These are phyloP conservation scores for Myiotriccus ornatus DNA, from an alignment of 2,797 vertebrate genomes.

Conservation along the genomic window DNA sequence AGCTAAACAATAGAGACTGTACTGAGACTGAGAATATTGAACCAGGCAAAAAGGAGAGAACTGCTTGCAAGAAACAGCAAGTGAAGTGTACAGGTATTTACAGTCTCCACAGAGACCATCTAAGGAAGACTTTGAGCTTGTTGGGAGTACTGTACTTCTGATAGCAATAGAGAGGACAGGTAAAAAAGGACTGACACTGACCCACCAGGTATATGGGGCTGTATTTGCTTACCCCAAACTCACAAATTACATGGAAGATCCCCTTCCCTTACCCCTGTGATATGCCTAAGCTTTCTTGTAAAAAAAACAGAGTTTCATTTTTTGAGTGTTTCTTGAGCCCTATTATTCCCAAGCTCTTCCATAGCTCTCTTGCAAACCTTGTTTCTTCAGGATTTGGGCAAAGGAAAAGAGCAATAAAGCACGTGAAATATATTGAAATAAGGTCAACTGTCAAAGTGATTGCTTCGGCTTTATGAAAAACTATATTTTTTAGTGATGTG, in stretches of 20 bases:
- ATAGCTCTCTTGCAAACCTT: neutral
- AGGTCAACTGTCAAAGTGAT: neutral
- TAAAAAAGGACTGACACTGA: neutral
- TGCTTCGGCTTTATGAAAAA: neutral
- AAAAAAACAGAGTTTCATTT: neutral
- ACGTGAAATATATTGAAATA: neutral
- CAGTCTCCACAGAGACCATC: neutral
- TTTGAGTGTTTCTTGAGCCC: neutral
- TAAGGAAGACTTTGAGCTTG: neutral
- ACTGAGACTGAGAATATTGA: neutral
- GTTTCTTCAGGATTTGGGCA: neutral
- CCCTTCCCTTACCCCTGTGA: neutral
- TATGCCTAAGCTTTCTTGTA: neutral
- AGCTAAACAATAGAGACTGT: neutral
- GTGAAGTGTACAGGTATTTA: neutral
- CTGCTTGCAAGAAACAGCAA: neutral
- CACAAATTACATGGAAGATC: rapidly evolving
- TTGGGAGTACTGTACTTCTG: neutral
- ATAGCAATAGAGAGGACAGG: neutral
- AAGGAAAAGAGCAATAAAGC: neutral
- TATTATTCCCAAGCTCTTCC: neutral
- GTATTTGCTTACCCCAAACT: neutral
- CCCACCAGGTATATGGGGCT: neutral
- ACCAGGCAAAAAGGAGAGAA: neutral
- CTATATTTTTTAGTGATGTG: neutral